A percentile compares a stretch with the other conserved stretches of the same genome.
Conservation (phyloP, 2,797 vertebrate species). For the Picus viridis region DNA sequence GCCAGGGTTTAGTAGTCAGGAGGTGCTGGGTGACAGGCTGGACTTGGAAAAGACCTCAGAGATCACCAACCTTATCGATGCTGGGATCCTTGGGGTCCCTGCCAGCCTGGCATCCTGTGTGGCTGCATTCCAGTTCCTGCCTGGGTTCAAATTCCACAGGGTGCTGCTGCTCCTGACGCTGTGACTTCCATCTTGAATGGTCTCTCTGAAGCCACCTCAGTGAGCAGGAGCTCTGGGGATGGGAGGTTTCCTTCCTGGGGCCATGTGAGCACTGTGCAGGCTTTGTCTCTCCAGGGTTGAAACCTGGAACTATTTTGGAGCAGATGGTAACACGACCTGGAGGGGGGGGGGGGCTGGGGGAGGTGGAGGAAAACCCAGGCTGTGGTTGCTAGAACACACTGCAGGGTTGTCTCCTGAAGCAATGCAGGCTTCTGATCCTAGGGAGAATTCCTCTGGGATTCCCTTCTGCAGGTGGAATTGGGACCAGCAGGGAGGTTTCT, state of each 20-base stretch:
- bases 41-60: too few relatives aligned
- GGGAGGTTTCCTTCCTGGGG: neutral
- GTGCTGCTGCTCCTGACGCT: neutral
- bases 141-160: neutral
- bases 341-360: neutral
- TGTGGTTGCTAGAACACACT: neutral
- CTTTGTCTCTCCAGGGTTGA: neutral
- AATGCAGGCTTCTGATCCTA: accelerated
- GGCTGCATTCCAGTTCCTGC: too few relatives aligned
- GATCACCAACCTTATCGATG: too few relatives aligned
- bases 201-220: neutral
- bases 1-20: too few relatives aligned
- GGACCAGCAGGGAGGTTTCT: neutral
- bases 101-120: too few relatives aligned
- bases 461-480: accelerated
- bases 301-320: neutral
- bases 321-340: neutral
- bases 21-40: too few relatives aligned
- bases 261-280: neutral
- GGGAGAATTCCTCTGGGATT: accelerated
- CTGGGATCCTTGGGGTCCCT: too few relatives aligned
- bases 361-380: neutral
- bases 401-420: neutral
- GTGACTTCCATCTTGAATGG: neutral
- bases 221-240: neutral